Evolutionary conservation across 2,888 invertebrate species (phyloP), one percentile per base, ranked within the genome.

Genomic region (Protodeltote pygarga): DNA sequence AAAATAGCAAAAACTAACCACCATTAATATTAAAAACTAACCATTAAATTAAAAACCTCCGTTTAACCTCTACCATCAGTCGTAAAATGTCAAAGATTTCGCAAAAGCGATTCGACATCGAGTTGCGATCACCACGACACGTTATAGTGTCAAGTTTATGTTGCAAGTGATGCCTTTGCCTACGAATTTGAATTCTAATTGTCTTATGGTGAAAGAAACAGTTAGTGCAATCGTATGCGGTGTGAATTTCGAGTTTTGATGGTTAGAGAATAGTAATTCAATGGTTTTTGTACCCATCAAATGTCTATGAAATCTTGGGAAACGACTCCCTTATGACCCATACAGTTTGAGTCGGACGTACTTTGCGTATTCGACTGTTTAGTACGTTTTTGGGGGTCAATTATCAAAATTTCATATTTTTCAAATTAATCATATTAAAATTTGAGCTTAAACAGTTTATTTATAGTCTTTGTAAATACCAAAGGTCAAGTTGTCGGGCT

Each of bases 181-280:
- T 53, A 46, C 50, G 44, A 45, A 61, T 58, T 55, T 46, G 35
- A 66, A 70, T 67, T 42, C 37, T 29, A 62, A 67, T 69, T 55
- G 49, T 44, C 37, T 23, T 41, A 48, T 69, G 63, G 49, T 48
- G 66, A 44, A 66, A 58, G 23, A 48, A 38, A 53, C 38, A 13
- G 42, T 37, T 11, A 24, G 20, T 21, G 47, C 24, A 47, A 39
- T 20, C n/a, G 27, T 17, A 17, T 40, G 49, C 40, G 42, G 14
- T 24, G 17, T 32, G 62, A 31, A 23, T 54, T 14, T 8, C 10
- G 34, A 35, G 24, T 21, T 15, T 6, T 19, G 11, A 38, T 52
- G 42, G 33, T 55, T 17, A 28, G 24, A 19, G 16, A 28, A 55
- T 27, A 5, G 11, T 25, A 10, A n/a, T n/a, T n/a, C n/a, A n/a